Conservation (phyloP, 2,797 vertebrate species). For the Bufotes viridis region DNA sequence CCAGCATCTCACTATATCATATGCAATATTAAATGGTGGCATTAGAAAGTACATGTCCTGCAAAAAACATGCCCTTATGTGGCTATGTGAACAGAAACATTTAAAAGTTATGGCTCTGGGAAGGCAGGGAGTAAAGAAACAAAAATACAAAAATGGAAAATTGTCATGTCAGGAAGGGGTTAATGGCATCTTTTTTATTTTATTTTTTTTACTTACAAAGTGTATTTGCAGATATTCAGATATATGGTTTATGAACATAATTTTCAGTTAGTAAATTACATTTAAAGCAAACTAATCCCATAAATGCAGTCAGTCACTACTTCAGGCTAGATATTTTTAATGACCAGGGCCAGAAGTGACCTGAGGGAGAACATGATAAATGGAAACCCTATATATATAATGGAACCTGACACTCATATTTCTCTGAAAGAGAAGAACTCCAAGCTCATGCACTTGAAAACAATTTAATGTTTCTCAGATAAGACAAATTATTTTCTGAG, state of each 20-base stretch:
- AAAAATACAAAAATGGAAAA: no score
- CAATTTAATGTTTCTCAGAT: slow-evolving; percentile 29
- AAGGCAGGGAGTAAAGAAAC: no score
- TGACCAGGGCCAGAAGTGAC: neutral
- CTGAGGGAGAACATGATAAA: neutral
- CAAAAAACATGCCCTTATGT: no score
- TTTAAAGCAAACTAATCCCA: neutral
- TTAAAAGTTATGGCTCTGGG: no score
- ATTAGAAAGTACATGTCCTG: no score
- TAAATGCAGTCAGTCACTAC: neutral
- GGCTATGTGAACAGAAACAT: no score
- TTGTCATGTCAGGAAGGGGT: no score
- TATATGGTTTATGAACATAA: neutral
- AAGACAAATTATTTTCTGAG: slow-evolving; percentile 29
- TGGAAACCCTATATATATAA: neutral
- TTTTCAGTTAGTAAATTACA: neutral
- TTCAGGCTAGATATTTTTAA: neutral
- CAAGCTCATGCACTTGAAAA: slow-evolving; percentile 11
- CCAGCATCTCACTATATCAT: no score
- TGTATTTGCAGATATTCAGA: neutral
- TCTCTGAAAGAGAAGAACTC: neutral
- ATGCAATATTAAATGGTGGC: no score
- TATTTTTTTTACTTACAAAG: neutral
- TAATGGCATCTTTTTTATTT: neutral
- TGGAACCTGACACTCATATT: neutral